Conservation (phyloP, 2,888 invertebrate species). For the Antitype chi region DNA sequence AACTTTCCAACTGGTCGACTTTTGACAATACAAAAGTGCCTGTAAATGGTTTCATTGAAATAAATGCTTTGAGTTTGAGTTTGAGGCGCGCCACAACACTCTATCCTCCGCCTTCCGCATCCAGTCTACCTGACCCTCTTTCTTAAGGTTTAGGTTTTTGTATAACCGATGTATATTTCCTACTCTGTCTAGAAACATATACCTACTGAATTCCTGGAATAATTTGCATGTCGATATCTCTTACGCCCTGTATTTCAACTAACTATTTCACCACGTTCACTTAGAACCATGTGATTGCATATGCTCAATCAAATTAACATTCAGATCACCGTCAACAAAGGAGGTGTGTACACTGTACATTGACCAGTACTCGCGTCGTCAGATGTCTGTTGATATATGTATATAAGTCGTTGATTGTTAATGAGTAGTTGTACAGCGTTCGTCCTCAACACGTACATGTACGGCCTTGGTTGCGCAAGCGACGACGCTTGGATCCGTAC, state of each 20-base stretch:
- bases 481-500: neutral
- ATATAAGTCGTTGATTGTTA: constrained; percentile 17
- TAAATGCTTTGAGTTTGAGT: no score
- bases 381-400: constrained; percentile 25
- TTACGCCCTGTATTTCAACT: no score
- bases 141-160: neutral
- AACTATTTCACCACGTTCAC: neutral
- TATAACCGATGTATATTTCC: no score
- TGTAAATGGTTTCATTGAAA: no score
- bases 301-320: constrained; percentile 9
- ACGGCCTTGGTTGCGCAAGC: constrained; percentile 41
- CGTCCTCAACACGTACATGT: constrained; percentile 37
- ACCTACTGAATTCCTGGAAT: no score
- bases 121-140: neutral
- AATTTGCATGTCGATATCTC: no score
- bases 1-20: no score
- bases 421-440: constrained; percentile 26
- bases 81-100: neutral
- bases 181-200: neutral
- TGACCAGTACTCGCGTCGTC: neutral
- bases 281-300: neutral
- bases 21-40: no score
- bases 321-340: constrained; percentile 6
- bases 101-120: neutral
- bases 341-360: constrained; percentile 28